Base-by-base conservation (phyloP, 2,797 vertebrate species). In the Cirrhinus molitorella region DNA sequence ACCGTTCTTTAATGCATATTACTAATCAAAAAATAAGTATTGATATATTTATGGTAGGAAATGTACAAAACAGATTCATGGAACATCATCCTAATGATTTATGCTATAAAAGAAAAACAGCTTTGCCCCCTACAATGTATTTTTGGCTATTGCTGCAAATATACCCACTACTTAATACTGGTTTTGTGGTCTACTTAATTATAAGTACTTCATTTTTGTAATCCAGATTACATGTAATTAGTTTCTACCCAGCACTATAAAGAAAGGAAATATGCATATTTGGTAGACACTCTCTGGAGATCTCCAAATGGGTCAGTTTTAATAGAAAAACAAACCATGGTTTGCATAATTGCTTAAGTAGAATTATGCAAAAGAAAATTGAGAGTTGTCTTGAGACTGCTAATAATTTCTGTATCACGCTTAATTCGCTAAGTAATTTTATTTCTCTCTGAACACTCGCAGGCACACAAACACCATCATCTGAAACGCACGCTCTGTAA, bases 401-500 rank as follows among this genome's bases (percentile, higher is more conserved):
- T 55, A 5, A 55, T 55, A 1, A 31, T 57, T 57, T 57, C 25
- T 53, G 45, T 1, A 21, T 28, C 17, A 31, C 47, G 51, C 28
- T 66, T 66, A 37, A 51, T 70, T 57, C 25, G 6, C 3, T 19
- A 57, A 61, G 25, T 59, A n/a, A 55, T 68, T 34, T 14, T 5
- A 8, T 10, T 5, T 10, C 66, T 71, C 61, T 61, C 31, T 17
- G 31, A 47, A 82, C 72, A 81, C 87, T 79, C 25, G 79, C 86
- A 85, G 83, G 70, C 40, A 85, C 79, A 80, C 81, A 51, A 61
- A 78, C 31, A 34, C 83, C 55, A 70, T 65, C 55, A 70, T 65
- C 47, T 72, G 63, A 86, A 59, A 53, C 80, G 40, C 84, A 78
- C 73, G 25, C 74, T 79, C 66, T 4, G n/a, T n/a, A 76, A 68